Evolutionary conservation across 2,797 vertebrate species (phyloP).

Genomic region (Megalops cyprinoides): DNA sequence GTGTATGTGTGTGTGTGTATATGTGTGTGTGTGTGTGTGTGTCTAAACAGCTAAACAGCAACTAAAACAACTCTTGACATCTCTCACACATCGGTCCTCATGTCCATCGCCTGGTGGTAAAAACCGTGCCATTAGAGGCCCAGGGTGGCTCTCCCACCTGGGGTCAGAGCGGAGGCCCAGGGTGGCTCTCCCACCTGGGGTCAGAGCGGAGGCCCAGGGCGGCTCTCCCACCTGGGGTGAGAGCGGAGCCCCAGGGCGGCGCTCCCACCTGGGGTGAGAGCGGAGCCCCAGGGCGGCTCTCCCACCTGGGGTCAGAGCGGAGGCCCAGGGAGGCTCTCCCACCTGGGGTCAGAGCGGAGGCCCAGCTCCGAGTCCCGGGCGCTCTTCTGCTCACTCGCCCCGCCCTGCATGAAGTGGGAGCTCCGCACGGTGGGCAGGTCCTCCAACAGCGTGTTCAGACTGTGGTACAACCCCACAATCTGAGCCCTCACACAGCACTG

Average conservation of each 20-base stretch:
- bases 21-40: no score
- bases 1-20: not conserved
- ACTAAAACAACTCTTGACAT: no score
- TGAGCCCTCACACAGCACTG: conserved; percentile 67
- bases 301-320: not conserved
- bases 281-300: conserved; percentile 48
- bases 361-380: conserved; percentile 51
- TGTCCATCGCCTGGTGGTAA: no score
- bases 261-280: conserved; percentile 65
- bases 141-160: conserved; percentile 68
- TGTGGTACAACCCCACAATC: conserved; percentile 66
- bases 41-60: no score
- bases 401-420: conserved; percentile 67
- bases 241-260: conserved; percentile 49
- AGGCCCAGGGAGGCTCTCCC: not conserved
- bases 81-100: no score
- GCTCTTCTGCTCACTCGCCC: conserved; percentile 48
- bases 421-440: conserved; percentile 65
- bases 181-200: conserved; percentile 66
- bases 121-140: no score
- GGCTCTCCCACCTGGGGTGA: conserved; percentile 67
- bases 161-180: conserved; percentile 55
- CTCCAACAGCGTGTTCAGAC: conserved; percentile 65
- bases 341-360: conserved; percentile 65
- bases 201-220: conserved; percentile 54